Evolutionary conservation across 2,797 vertebrate species (phyloP), one percentile per base, ranked within the genome.

Genomic region (Sebastes reedi): DNA sequence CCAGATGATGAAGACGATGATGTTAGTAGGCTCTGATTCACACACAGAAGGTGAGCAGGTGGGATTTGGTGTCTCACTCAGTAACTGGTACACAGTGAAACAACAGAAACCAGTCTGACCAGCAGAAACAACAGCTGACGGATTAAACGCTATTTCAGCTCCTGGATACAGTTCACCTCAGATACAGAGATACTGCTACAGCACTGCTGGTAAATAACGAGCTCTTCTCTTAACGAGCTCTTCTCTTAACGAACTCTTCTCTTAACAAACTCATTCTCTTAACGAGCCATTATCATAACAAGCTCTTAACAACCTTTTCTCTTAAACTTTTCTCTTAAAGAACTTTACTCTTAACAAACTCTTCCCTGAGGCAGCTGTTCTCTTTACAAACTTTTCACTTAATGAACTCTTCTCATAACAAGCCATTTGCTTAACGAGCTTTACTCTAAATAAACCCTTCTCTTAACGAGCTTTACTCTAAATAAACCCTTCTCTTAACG

Each of bases 31-130:
- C 25, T n/a, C 50, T 52, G 18, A 52, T 52, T 52, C 50, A 52
- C 18, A 52, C 50, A 52, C 18, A 52, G 46, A 50, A 50, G 46
- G 16, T 50, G 46, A 52, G 50, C 42, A 46, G 16, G 42, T 46
- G 42, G 42, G 42, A 46, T 46, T 46, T 46, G 42, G 42, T 18
- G 42, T 46, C 16, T 46, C 42, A 46, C 42, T 46, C 42, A 46
- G 42, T 46, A 46, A 46, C 42, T 18, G 42, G 42, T 46, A 18
- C 0, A 46, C 55, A 18, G 4, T 30, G 25, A 67, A 60, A 72
- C 70, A 3, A 16, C 6, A 67, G 29, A 59, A 72, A 73, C 77
- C 29, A 18, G 30, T 72, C 77, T 2, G 39, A 72, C 68, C 27
- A 7, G 67, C 20, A 72, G 32, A 32, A 32, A 32, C 30, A 32